These are phyloP conservation scores for Pyrocephalus nanus DNA, from an alignment of 2,797 vertebrate genomes.

Conservation along the genomic window DNA sequence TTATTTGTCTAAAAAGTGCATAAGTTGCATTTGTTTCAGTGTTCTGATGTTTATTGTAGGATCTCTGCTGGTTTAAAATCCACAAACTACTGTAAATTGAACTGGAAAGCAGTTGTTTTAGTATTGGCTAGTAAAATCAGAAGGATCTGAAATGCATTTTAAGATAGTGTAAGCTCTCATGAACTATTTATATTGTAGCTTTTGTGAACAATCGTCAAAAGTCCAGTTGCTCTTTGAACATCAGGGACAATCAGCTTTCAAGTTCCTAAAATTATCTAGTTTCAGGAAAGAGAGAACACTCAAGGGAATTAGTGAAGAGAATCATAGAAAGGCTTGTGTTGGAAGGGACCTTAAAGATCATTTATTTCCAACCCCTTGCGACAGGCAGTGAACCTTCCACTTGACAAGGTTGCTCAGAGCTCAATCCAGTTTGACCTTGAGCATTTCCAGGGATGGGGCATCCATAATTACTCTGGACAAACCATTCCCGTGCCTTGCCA, in stretches of 20 bases:
- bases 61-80: background rate
- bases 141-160: background rate
- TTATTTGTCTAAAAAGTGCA: background rate
- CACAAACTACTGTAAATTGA: background rate
- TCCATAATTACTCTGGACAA: background rate
- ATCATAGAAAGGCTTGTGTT: background rate
- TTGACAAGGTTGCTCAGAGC: background rate
- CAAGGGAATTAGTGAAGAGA: background rate
- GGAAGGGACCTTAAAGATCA: background rate
- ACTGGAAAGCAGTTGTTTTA: background rate
- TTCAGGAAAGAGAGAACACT: background rate
- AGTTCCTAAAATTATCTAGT: background rate
- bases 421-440: background rate
- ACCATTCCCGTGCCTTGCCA: too few relatives aligned
- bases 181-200: background rate
- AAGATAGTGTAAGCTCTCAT: background rate
- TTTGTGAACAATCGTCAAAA: background rate
- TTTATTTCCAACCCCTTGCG: background rate
- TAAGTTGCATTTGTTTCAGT: background rate
- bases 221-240: background rate
- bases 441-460: background rate
- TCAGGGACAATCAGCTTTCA: background rate
- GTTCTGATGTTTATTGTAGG: background rate
- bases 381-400: background rate
- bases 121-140: background rate